phyloP scores from a whole-genome alignment of 2,113 vertebrate species.

The Pleuronectes platessa region DNA sequence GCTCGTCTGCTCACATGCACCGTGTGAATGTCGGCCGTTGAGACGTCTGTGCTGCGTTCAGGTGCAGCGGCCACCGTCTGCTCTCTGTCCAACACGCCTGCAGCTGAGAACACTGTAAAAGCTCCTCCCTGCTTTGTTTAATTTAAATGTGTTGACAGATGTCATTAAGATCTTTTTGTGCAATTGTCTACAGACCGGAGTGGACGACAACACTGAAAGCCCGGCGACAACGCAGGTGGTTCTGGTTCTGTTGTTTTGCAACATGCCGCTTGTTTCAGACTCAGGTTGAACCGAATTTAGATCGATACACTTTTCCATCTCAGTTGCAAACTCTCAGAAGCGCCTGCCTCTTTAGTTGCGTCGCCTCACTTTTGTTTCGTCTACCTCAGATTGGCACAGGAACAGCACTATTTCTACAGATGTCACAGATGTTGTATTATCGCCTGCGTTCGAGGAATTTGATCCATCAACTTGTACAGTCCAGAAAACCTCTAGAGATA shows the following conservation, averaged over 20 bases:
- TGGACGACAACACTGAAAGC: constrained; percentile 38
- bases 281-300: constrained; percentile 16
- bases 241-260: constrained; percentile 19
- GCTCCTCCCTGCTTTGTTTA: constrained; percentile 50
- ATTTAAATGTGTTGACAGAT: constrained; percentile 47
- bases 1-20: constrained; percentile 37
- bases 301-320: constrained; percentile 43
- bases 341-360: constrained; percentile 21
- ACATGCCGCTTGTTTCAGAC: constrained; percentile 36
- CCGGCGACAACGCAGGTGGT: constrained; percentile 11
- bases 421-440: constrained; percentile 41
- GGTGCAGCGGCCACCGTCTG: constrained; percentile 32
- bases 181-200: constrained; percentile 43
- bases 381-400: constrained; percentile 79
- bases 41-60: constrained; percentile 51
- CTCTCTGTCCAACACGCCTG: constrained; percentile 27
- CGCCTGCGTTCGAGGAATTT: constrained; percentile 43
- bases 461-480: constrained; percentile 52
- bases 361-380: constrained; percentile 66
- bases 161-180: constrained; percentile 49
- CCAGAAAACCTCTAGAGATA: constrained; percentile 41
- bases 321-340: constrained; percentile 31
- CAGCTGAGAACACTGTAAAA: constrained; percentile 54
- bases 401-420: constrained; percentile 68
- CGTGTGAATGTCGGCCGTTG: constrained; percentile 45